Base-by-base conservation (phyloP, 2,113 vertebrate species). In the Coryphaenoides rupestris region DNA sequence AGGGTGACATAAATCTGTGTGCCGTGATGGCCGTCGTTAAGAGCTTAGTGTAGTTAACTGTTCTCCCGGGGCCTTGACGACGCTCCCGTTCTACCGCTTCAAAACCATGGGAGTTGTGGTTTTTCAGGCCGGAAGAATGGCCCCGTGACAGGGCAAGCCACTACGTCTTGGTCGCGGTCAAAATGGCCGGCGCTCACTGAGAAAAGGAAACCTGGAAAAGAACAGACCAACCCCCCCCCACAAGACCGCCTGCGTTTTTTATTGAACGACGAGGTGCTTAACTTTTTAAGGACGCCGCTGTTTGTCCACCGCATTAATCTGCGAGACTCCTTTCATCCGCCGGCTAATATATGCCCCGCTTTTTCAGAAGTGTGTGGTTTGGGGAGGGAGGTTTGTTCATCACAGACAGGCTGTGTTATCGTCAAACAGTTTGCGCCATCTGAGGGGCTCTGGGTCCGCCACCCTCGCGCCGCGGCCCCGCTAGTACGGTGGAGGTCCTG, bases 1-100 rank as follows among this genome's bases (percentile, higher is more conserved):
- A 12, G 33, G 33, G 23, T 19, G 60, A 16, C 28, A 70, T 82
- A 85, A 82, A 79, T 86, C 78, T 78, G 57, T 46, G 45, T n/a
- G 53, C 72, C 80, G 73, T 59, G 63, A 77, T 74, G 63, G 66
- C 17, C 1, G 53, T 52, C 55, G 55, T 62, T 58, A 60, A 63
- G 28, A 58, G 78, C 72, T 81, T 79, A 71, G 2, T 84, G 78
- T 80, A 78, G 72, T 71, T 70, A 79, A 74, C 76, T 60, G 75
- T 70, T 40, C 70, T 56, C 52, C 14, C 74, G 71, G 60, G 55
- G 26, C 63, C 69, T 26, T 62, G 66, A 55, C 78, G 72, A 82
- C 77, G 65, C 64, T 58, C 66, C 52, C n/a, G n/a, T 45, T 17
- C 15, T n/a, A 50, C 64, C 66, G 70, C 77, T 68, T n/a, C 73